Base-by-base conservation (phyloP, 2,113 vertebrate genomes). In the Gallinago media region DNA sequence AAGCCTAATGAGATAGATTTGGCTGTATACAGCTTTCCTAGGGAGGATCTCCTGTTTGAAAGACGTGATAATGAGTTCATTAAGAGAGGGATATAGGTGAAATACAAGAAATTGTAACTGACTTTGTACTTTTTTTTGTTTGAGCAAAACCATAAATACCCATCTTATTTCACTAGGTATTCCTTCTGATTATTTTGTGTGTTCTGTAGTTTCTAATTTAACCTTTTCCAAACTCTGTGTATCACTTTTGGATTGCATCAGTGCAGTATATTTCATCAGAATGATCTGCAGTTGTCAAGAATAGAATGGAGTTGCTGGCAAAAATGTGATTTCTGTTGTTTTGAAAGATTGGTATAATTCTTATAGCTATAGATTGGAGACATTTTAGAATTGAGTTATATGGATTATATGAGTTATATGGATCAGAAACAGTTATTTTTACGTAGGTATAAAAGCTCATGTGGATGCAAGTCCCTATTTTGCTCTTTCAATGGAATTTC, bases 1-100 rank as follows among this genome's bases (percentile, higher is more conserved):
- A 85, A 82, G 58, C 26, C 27, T 29, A 52, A n/a, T 72, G 73
- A 92, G 54, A 18, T 26, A 19, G 73, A 9, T 95, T 42, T 89
- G 90, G 29, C 84, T 75, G 47, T 80, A 17, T 71, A 46, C 67
- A 78, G 79, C 83, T 95, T 85, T 58, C 55, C 58, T 50, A 46
- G 71, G 80, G 89, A 97, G 82, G 46, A 36, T 92, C 34, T 95
- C n/a, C 68, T 88, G 3, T 56, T 74, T 72, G 56, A 88, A 88
- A 65, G 68, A 11, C 15, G 12, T 31, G 29, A 31, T 67, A 49
- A 76, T 83, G 12, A 76, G 36, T 47, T 85, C 19, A 71, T 59
- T 88, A 52, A 67, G 44, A 73, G 72, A 73, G 78, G 50, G 38
- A 65, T 71, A 5, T 32, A 80, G 65, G 29, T 65, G 29, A 74